Evolutionary conservation across 2,888 invertebrate species (phyloP).

Genomic region (Lasioglossum lativentre): DNA sequence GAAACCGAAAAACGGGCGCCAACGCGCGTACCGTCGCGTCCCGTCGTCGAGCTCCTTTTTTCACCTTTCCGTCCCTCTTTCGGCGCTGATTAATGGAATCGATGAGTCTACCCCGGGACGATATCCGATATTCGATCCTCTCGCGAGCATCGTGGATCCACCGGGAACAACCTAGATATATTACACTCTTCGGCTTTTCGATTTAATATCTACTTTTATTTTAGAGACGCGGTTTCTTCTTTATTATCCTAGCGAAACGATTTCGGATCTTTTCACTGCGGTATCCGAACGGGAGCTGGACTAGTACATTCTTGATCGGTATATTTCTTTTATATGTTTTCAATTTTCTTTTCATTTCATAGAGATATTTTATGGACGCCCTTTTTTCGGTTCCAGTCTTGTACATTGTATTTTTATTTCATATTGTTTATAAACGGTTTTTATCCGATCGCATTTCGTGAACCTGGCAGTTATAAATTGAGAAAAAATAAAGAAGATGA

Average conservation of each 20-base stretch:
- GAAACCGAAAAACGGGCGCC: constrained; percentile 24
- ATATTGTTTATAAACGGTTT: no score
- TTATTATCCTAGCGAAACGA: not conserved
- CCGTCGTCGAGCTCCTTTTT: not conserved
- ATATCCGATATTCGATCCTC: constrained; percentile 11
- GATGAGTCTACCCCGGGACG: constrained; percentile 28
- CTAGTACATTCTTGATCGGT: not conserved
- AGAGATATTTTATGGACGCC: no score
- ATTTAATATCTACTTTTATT: constrained; percentile 1
- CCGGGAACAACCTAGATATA: not conserved
- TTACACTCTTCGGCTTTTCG: not conserved
- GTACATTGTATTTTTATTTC: no score
- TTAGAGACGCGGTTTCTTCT: not conserved
- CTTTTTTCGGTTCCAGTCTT: no score
- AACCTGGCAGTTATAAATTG: no score
- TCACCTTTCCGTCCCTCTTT: not conserved
- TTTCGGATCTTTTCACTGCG: not conserved
- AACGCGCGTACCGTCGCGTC: constrained; percentile 3
- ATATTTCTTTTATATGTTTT: not conserved
- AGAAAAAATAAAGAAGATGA: no score
- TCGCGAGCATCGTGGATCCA: not conserved
- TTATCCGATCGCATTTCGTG: no score
- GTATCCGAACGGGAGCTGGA: not conserved
- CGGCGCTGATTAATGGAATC: constrained; percentile 32
- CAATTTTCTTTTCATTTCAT: no score